These are phyloP conservation scores for Madoqua kirkii DNA, from an alignment of 2,113 vertebrate genomes.

Conservation along the genomic window DNA sequence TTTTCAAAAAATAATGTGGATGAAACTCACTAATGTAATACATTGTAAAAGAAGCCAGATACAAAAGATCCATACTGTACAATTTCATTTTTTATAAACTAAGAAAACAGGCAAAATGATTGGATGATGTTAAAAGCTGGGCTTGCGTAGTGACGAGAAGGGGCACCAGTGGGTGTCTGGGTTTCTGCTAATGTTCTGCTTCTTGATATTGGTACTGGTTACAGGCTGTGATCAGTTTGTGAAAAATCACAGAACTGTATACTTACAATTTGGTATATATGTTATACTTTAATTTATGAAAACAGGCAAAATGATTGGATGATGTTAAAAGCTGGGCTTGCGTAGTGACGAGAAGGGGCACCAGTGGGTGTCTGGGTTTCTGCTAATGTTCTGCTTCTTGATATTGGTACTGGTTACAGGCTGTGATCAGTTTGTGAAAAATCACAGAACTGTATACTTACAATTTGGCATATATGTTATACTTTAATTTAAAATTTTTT, in stretches of 20 bases:
- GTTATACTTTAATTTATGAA: too few relatives aligned
- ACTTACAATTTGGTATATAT: not conserved
- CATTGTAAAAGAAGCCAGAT: not conserved
- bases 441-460: not conserved
- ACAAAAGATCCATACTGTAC: not conserved
- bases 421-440: not conserved
- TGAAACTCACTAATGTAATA: not conserved
- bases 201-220: not conserved
- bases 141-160: not conserved
- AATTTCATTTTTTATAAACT: not conserved
- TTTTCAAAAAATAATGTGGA: not conserved
- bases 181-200: not conserved
- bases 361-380: not conserved
- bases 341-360: not conserved
- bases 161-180: not conserved
- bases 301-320: not conserved
- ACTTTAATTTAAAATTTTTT: not conserved
- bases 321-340: not conserved
- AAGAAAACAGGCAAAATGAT: not conserved
- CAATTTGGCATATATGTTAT: not conserved
- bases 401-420: not conserved
- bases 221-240: not conserved
- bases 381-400: not conserved
- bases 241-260: not conserved
- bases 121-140: not conserved